A percentile compares a stretch with the other conserved stretches of the same genome.
These are phyloP conservation scores for Apotomis betuletana DNA, from an alignment of 2,888 invertebrate genomes.

Conservation along the genomic window DNA sequence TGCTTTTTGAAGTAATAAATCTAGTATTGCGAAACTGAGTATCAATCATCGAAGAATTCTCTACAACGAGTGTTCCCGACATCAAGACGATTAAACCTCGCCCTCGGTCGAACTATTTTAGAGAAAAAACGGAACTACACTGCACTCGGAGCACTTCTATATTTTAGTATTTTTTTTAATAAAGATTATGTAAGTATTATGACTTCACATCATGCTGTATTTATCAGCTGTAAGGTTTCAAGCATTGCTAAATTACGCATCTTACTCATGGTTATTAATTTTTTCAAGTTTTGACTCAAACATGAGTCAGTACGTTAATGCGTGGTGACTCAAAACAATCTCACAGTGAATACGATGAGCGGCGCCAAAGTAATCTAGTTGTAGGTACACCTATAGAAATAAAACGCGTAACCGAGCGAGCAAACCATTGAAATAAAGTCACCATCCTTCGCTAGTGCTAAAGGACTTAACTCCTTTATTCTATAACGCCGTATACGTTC, in stretches of 20 bases:
- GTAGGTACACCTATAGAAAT: constrained; percentile 23
- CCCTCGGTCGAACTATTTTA: too few relatives aligned
- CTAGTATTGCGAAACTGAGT: too few relatives aligned
- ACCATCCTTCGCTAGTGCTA: background rate
- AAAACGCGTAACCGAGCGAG: constrained; percentile 14
- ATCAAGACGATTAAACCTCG: too few relatives aligned
- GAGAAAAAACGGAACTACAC: too few relatives aligned
- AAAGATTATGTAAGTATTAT: too few relatives aligned
- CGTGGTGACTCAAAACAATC: constrained; percentile 60
- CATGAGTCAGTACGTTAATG: constrained; percentile 71
- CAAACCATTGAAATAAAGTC: background rate
- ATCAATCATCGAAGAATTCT: too few relatives aligned
- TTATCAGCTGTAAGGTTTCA: constrained; percentile 10
- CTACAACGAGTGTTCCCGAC: too few relatives aligned
- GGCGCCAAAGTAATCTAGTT: constrained; percentile 32
- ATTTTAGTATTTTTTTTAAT: too few relatives aligned
- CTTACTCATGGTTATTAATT: constrained; percentile 67
- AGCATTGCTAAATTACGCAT: constrained; percentile 32
- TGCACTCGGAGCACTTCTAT: too few relatives aligned
- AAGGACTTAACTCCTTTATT: constrained; percentile 1
- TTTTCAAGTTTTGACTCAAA: constrained; percentile 73
- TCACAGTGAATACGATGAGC: constrained; percentile 19
- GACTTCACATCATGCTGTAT: too few relatives aligned
- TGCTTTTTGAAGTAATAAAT: too few relatives aligned
- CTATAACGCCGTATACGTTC: background rate